phyloP scores from a whole-genome alignment of 2,113 vertebrate genomes.

The Archilochus colubris region DNA sequence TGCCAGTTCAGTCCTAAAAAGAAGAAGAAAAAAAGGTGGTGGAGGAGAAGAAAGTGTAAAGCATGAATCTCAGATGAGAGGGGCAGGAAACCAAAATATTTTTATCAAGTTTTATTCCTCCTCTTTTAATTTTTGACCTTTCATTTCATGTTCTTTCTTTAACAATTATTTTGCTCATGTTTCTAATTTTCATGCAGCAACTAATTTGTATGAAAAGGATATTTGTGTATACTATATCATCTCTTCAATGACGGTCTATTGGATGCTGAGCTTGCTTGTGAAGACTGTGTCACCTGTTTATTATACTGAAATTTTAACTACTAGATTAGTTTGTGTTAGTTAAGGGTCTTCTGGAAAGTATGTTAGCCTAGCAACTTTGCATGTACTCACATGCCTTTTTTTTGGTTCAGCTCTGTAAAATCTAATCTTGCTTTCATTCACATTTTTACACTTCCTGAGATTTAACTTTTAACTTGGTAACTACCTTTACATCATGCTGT shows the following conservation, averaged over 20 bases:
- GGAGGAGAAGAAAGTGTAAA: constrained; percentile 30
- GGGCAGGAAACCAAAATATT: background rate
- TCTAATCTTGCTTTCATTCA: background rate
- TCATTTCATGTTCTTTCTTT: background rate
- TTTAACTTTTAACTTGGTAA: background rate
- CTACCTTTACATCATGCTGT: background rate
- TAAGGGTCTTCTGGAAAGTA: background rate
- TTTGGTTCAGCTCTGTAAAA: background rate
- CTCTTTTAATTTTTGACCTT: background rate
- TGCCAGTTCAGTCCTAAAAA: constrained; percentile 30
- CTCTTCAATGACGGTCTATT: background rate
- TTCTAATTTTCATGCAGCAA: background rate
- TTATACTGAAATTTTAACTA: background rate
- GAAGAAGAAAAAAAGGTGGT: background rate
- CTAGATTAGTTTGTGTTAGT: background rate
- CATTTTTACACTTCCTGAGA: background rate
- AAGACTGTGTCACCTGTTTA: background rate
- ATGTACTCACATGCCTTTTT: background rate
- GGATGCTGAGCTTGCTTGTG: background rate
- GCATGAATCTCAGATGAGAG: background rate
- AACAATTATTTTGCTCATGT: background rate
- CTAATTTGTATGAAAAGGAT: background rate
- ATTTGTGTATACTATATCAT: background rate
- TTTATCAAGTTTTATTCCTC: background rate
- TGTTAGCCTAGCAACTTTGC: background rate